Evolutionary conservation across 2,888 invertebrate species (phyloP), one percentile per base, ranked within the genome.

Genomic region (Zygothrica quintamaculata): DNA sequence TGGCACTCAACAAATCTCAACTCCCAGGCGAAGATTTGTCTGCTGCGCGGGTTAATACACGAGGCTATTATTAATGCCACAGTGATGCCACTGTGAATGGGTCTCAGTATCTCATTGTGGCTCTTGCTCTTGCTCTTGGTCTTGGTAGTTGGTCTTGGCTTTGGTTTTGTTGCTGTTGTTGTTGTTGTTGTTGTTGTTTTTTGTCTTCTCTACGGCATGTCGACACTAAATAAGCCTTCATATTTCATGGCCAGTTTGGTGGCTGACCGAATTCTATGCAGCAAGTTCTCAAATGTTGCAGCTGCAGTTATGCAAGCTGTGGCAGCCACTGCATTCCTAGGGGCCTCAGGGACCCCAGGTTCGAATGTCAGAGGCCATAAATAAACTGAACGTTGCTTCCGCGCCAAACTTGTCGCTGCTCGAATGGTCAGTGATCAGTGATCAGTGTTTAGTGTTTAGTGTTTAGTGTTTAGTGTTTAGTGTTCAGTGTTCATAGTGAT

Each of bases 141-240:
- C 48, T 37, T 3, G 3, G 0, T 4, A n/a, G 29, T 12, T n/a
- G 25, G 16, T 44, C 47, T 25, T 39, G 46, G 3, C 37, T 13
- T 25, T 39, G 55, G 25, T 39, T 13, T 33, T 25, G 50, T 9
- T 33, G 40, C 8, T 29, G 12, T 16, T 42, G 12, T 42, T 8
- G 18, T 5, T 12, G 13, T 15, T 37, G 11, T 37, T 9, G 26
- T 29, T 29, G 4, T 29, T 1, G 29, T 7, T 29, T n/a, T 29
- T n/a, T 7, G 29, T 57, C 36, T 43, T 53, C 29, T 25, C 13
- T 43, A 39, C 47, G 65, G 43, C 67, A 60, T 81, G 87, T 84
- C 82, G 85, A 76, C 87, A 87, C 82, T 84, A 87, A 84, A 84
- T 87, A 84, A 85, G 82, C 87, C 82, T 84, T 87, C 81, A 84